Evolutionary conservation across 2,797 vertebrate genomes (phyloP), one percentile per base, ranked within the genome.

Genomic region (Pangasius mekongensis): DNA sequence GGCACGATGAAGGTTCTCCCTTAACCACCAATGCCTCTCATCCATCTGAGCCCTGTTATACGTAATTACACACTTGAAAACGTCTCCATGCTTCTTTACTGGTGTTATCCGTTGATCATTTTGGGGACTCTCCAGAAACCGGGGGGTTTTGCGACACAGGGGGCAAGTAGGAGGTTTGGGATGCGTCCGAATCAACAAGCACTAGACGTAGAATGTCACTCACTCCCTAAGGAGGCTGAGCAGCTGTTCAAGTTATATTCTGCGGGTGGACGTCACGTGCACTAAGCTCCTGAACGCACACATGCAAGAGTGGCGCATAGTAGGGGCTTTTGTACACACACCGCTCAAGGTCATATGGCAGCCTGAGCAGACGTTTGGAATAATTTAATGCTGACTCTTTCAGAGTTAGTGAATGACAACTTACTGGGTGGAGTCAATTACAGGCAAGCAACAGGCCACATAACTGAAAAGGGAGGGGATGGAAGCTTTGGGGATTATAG

Each of bases 381-480:
- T 87, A 89, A 90, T 91, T 90, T 85, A 90, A 89, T 73, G 86
- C 87, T 80, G 86, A 74, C 73, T 91, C 86, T 87, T 89, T 88
- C 11, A 56, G 84, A 30, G 80, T 85, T 52, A 58, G 64, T 43
- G 83, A 86, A 87, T 89, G 83, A 85, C 89, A 88, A 71, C 84
- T 87, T 67, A 60, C 27, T 86, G 87, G 89, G 83, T 89, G 64
- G 83, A 62, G 89, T 89, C 87, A 87, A 86, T 88, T 90, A 84
- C 84, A 87, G 86, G 84, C 87, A 83, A 86, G 78, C 64, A 89
- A 88, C 83, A 88, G 83, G 88, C 88, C 85, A 84, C 87, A 89
- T 87, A 90, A 89, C 86, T 90, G 66, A 89, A 84, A 83, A 84
- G 89, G 87, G 89, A 88, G 88, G 71, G 83, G 84, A 84, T 62